phyloP scores from a whole-genome alignment of 2,797 vertebrate species.

The Cirrhinus molitorella region DNA sequence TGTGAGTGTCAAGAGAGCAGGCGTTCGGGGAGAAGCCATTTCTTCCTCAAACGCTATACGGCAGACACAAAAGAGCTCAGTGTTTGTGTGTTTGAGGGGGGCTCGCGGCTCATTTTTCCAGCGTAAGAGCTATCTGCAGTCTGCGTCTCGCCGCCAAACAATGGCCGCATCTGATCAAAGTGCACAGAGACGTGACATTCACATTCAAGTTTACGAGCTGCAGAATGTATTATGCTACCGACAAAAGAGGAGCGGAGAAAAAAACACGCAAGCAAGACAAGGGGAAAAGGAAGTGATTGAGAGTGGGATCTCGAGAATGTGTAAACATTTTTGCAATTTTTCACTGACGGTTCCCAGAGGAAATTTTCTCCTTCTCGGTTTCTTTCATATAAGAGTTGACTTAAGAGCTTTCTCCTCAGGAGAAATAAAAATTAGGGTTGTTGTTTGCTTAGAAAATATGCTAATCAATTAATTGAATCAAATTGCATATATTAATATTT shows the following conservation, averaged over 20 bases:
- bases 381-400: not conserved
- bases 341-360: conserved; percentile 16
- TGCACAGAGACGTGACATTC: conserved; percentile 76
- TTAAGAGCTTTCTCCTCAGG: not conserved
- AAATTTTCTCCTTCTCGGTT: conserved; percentile 12
- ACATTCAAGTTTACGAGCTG: conserved; percentile 75
- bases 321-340: conserved; percentile 45
- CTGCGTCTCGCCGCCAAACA: conserved; percentile 77
- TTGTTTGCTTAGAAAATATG: not conserved
- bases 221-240: conserved; percentile 65
- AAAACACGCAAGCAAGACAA: conserved; percentile 16
- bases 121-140: conserved; percentile 72
- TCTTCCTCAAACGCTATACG: conserved; percentile 31
- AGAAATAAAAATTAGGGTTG: not conserved
- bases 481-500: not conserved
- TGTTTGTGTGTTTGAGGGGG: conserved; percentile 77
- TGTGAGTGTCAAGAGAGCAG: conserved; percentile 29
- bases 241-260: conserved; percentile 56
- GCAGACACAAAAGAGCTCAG: conserved; percentile 77
- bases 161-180: conserved; percentile 86
- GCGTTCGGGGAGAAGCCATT: conserved; percentile 40
- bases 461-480: not conserved
- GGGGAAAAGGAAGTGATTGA: not conserved
- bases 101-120: conserved; percentile 86
- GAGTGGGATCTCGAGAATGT: conserved; percentile 40